Evolutionary conservation across 2,888 invertebrate species (phyloP).

Genomic region (Xanthia icteritia): DNA sequence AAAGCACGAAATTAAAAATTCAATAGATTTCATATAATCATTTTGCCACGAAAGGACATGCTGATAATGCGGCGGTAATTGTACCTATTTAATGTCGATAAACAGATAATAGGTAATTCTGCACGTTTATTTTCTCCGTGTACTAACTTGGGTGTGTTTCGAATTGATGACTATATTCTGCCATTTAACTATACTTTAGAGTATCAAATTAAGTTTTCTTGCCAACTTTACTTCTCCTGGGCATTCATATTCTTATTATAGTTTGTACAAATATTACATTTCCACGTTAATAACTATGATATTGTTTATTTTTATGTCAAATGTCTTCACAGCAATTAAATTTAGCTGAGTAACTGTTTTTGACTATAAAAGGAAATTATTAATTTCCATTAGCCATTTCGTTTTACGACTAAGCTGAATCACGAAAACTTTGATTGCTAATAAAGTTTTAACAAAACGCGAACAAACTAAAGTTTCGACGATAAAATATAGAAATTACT

Average conservation of each 20-base stretch:
- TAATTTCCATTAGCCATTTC: slow-evolving; percentile 61
- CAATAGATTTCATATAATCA: background rate
- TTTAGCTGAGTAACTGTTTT: slow-evolving; percentile 52
- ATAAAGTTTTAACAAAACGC: slow-evolving; percentile 63
- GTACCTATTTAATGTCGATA: background rate
- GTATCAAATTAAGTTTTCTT: background rate
- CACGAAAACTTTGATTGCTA: slow-evolving; percentile 59
- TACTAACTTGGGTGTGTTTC: background rate
- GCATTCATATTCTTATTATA: background rate
- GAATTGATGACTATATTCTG: background rate
- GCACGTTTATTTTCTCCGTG: background rate
- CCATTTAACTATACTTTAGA: background rate
- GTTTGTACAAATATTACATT: slow-evolving; percentile 28
- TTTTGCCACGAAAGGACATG: background rate
- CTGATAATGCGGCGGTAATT: background rate
- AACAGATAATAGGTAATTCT: background rate
- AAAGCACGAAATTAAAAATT: too few relatives aligned
- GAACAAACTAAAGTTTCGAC: slow-evolving; percentile 64
- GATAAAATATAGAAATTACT: slow-evolving; percentile 71
- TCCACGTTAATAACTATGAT: slow-evolving; percentile 1
- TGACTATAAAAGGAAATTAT: slow-evolving; percentile 54
- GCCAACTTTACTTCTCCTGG: background rate
- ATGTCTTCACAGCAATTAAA: slow-evolving; percentile 35
- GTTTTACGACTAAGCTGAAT: slow-evolving; percentile 61
- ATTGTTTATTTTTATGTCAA: slow-evolving; percentile 43